Conservation (phyloP, 2,888 invertebrate species). For the Tupiocoris notatus region DNA sequence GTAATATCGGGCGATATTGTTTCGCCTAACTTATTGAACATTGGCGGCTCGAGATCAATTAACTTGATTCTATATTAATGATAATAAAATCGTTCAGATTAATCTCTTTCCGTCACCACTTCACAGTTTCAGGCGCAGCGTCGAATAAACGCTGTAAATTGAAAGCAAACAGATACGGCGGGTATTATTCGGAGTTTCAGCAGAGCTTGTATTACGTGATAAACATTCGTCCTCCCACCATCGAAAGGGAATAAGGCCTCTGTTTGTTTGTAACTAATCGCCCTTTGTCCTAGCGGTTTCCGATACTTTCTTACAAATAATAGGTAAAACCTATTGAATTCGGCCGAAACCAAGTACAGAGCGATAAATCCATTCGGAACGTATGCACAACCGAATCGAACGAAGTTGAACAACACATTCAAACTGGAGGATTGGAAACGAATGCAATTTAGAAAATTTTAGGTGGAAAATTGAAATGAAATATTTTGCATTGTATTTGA, state of each 20-base stretch:
- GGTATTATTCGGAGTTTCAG: constrained; percentile 4
- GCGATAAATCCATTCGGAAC: not conserved
- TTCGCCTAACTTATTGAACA: constrained; percentile 9
- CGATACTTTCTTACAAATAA: constrained; percentile 27
- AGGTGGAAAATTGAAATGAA: no score
- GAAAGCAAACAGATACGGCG: constrained; percentile 29
- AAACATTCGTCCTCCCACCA: constrained; percentile 22
- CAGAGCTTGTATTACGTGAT: constrained; percentile 30
- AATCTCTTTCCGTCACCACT: constrained; percentile 17
- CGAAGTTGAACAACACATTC: no score
- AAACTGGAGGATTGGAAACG: no score
- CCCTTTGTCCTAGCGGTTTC: constrained; percentile 17
- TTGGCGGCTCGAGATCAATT: constrained; percentile 7
- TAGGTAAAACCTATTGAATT: constrained; percentile 36
- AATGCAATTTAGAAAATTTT: no score
- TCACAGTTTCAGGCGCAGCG: no score
- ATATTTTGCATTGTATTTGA: no score
- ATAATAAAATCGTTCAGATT: constrained; percentile 17
- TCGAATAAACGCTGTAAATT: constrained; percentile 14
- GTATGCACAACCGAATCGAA: not conserved
- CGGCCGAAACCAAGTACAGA: not conserved
- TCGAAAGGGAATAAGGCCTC: constrained; percentile 4
- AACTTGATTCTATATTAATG: constrained; percentile 14
- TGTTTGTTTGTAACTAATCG: constrained; percentile 33
- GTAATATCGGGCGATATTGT: constrained; percentile 7